These are phyloP conservation scores for Machimus atricapillus DNA, from an alignment of 2,888 invertebrate species.

Conservation along the genomic window DNA sequence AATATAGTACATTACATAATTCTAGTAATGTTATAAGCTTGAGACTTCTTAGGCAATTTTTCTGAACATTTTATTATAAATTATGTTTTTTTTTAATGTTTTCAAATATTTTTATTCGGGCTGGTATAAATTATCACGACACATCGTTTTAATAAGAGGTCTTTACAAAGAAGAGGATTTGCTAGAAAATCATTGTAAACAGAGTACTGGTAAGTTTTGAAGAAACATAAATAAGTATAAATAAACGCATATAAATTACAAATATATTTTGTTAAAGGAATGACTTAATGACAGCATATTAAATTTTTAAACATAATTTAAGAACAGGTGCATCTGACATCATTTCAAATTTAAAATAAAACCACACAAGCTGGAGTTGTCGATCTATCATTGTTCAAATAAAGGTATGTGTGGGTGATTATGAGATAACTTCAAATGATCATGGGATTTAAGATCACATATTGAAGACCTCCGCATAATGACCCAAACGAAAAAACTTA, in stretches of 20 bases:
- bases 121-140: no score
- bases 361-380: background rate
- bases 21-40: no score
- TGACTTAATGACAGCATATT: background rate
- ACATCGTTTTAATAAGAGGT: no score
- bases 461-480: background rate
- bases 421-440: background rate
- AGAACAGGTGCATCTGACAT: background rate
- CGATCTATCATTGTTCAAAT: background rate
- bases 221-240: background rate
- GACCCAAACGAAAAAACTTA: background rate
- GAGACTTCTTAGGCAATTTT: no score
- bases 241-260: background rate
- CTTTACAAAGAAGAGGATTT: no score
- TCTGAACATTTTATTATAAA: no score
- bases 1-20: no score
- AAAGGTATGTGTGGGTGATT: background rate
- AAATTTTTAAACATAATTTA: background rate
- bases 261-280: background rate
- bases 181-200: no score
- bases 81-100: no score
- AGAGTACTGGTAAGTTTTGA: no score
- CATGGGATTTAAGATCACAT: background rate
- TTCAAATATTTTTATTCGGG: no score
- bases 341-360: background rate